Evolutionary conservation across 2,888 invertebrate genomes (phyloP).

Genomic region (Pyrgus malvae): DNA sequence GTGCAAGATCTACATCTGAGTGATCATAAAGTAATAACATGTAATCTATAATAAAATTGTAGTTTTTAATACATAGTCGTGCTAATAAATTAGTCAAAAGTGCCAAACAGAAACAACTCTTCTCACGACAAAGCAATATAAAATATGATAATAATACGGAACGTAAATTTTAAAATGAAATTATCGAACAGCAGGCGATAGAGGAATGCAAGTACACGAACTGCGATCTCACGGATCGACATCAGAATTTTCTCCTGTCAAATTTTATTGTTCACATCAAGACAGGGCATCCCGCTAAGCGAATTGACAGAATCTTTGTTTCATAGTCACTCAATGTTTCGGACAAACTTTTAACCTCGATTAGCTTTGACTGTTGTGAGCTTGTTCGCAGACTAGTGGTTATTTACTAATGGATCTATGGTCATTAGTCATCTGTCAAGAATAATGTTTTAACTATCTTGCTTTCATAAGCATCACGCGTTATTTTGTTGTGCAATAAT

Average conservation of each 20-base stretch:
- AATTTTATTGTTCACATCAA: constrained; percentile 52
- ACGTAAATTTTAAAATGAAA: constrained; percentile 26
- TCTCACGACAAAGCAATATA: constrained; percentile 27
- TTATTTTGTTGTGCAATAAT: constrained; percentile 47
- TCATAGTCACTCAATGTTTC: constrained; percentile 59
- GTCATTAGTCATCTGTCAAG: constrained; percentile 65
- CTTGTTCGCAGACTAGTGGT: constrained; percentile 62
- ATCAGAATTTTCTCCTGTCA: constrained; percentile 54
- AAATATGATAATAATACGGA: constrained; percentile 20
- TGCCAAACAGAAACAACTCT: constrained; percentile 11
- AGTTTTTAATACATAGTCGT: constrained; percentile 7
- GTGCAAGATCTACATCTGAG: background rate
- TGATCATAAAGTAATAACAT: constrained; percentile 4
- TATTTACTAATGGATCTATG: constrained; percentile 62
- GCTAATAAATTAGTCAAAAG: constrained; percentile 9
- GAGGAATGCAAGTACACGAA: constrained; percentile 30
- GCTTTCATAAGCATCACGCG: constrained; percentile 62
- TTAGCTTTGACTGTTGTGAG: constrained; percentile 59
- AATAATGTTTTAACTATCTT: constrained; percentile 56
- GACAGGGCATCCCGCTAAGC: constrained; percentile 42
- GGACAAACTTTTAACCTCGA: constrained; percentile 65
- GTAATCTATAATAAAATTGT: constrained; percentile 2
- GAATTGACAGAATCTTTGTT: constrained; percentile 66
- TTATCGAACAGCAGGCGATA: constrained; percentile 21
- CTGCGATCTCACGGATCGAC: constrained; percentile 48